phyloP scores from a whole-genome alignment of 2,113 vertebrate species.

The Carettochelys insculpta region DNA sequence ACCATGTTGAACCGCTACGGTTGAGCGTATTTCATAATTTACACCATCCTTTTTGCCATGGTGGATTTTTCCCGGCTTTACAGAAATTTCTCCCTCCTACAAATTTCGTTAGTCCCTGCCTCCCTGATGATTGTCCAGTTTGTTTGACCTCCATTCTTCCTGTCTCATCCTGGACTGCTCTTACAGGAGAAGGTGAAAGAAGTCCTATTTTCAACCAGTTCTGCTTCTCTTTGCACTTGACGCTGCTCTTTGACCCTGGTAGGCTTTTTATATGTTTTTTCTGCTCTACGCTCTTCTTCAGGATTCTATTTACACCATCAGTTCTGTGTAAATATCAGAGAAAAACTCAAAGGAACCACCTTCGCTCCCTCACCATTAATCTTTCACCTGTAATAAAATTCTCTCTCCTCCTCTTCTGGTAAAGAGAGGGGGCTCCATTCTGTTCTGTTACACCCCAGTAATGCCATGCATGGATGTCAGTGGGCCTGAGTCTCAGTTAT shows the following conservation, averaged over 20 bases:
- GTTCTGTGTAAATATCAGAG: constrained; percentile 39
- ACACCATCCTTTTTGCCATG: not conserved
- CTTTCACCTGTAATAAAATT: constrained; percentile 48
- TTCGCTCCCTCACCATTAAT: constrained; percentile 18
- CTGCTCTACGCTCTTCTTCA: constrained; percentile 32
- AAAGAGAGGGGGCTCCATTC: not conserved
- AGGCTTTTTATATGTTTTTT: constrained; percentile 60
- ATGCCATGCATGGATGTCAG: not conserved
- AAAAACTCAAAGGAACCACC: constrained; percentile 47
- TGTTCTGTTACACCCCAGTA: not conserved
- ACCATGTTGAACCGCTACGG: not conserved
- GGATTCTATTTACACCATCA: constrained; percentile 51
- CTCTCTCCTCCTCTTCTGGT: not conserved
- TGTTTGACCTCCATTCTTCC: not conserved
- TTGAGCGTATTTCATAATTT: not conserved
- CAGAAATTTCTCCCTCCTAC: not conserved
- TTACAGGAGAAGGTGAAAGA: not conserved
- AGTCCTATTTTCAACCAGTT: constrained; percentile 43
- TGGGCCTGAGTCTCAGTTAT: not conserved
- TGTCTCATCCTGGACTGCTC: not conserved
- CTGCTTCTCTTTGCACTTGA: constrained; percentile 54
- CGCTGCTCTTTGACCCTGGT: constrained; percentile 39
- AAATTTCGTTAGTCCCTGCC: not conserved
- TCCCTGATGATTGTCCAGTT: not conserved
- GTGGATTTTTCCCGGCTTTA: not conserved